Base-by-base conservation (phyloP, 2,797 vertebrate genomes). In the Dallia pectoralis region DNA sequence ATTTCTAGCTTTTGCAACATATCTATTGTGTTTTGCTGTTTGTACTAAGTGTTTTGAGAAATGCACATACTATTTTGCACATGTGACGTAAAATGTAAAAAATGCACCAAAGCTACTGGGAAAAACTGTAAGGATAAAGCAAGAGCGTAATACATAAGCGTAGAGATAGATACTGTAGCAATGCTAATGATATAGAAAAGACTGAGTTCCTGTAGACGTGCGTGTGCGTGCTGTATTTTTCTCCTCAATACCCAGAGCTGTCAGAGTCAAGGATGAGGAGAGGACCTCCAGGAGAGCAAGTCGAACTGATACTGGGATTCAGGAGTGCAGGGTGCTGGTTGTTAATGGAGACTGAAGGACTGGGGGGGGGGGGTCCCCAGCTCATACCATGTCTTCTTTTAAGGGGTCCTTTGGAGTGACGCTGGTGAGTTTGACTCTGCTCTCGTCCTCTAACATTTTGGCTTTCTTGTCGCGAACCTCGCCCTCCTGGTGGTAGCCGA, bases 401-500 rank as follows among this genome's bases (percentile, higher is more conserved):
- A n/a, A 53, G 2, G 11, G 11, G 8, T 82, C 84, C 56, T 88
- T 86, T 61, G 93, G 85, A 74, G 91, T 88, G 76, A 97, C 69
- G 0, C 95, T 94, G 51, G 95, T 93, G 75, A 99, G 89, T 82
- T 93, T 94, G 76, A 98, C 86, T 0, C 47, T 69, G 14, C 11
- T 48, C 4, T 69, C 90, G 92, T 64, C 62, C 81, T 94, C 92
- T 49, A 92, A 82, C 49, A 90, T 86, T 47, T 79, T 75, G 1
- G 72, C 81, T 32, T 92, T 89, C 0, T 6, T 84, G 66, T 95
- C 93, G 3, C 93, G 91, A 0, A 74, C 88, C 59, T 95, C 93
- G n/a, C 93, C 94, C 79, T 98, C 96, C 53, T 92, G 78, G 0
- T 98, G 97, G 79, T 94, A 98, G 19, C 97, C 97, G 0, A 98